phyloP scores from a whole-genome alignment of 2,888 invertebrate species.

The Syrphus vitripennis region DNA sequence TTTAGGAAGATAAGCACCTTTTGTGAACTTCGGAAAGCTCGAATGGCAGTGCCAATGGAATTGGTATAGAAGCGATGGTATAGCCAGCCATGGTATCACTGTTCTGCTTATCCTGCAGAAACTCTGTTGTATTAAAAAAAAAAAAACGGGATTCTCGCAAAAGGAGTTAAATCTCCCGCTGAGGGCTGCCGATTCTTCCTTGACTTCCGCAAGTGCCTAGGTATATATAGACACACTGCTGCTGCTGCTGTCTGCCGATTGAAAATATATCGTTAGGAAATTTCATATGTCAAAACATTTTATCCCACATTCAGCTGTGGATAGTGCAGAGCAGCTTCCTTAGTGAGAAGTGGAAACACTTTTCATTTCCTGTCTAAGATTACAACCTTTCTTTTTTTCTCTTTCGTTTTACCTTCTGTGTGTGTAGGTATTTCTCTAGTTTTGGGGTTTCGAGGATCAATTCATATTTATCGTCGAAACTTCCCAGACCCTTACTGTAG shows the following conservation, averaged over 20 bases:
- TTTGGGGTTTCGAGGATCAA: constrained; percentile 49
- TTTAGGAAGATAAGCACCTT: not conserved
- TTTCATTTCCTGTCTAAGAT: constrained; percentile 70
- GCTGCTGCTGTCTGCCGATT: not conserved
- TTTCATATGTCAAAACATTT: constrained; percentile 68
- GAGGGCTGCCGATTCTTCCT: constrained; percentile 15
- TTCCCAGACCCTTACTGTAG: not conserved
- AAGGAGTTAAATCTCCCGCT: constrained; percentile 40
- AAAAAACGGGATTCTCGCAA: constrained; percentile 14
- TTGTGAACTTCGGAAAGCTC: not conserved
- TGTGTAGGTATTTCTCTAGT: not conserved
- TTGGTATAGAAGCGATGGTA: not conserved
- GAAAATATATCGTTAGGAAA: constrained; percentile 66
- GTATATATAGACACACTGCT: not conserved
- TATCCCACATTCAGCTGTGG: constrained; percentile 31
- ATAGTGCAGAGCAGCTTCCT: constrained; percentile 47
- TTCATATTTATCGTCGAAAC: constrained; percentile 59
- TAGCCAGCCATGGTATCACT: not conserved
- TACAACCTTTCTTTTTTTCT: constrained; percentile 43
- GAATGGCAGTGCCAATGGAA: not conserved
- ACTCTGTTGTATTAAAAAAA: constrained; percentile 18
- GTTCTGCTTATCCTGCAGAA: not conserved
- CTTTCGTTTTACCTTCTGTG: not conserved
- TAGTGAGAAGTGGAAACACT: constrained; percentile 58
- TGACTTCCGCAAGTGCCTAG: constrained; percentile 4